Evolutionary conservation across 2,888 invertebrate species (phyloP).

Genomic region (Cyaniris semiargus): DNA sequence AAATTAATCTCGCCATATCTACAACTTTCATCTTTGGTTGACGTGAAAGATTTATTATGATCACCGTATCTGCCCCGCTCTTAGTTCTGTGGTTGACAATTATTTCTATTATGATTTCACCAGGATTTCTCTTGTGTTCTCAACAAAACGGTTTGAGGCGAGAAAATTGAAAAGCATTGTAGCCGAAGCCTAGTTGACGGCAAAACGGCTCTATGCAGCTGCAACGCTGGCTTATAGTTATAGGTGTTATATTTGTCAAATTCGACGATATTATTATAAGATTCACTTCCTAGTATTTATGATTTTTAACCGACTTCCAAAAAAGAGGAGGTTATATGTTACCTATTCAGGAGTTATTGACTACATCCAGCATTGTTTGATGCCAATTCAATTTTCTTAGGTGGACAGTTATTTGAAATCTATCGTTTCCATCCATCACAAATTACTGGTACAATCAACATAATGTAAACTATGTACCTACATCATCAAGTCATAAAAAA

Average conservation of each 20-base stretch:
- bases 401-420: too few relatives aligned
- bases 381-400: too few relatives aligned
- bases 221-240: neutral
- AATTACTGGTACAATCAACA: too few relatives aligned
- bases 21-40: slow-evolving; percentile 12
- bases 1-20: neutral
- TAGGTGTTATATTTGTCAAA: neutral
- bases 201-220: neutral
- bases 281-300: too few relatives aligned
- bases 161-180: slow-evolving; percentile 18
- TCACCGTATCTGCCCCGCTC: neutral
- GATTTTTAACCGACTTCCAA: too few relatives aligned
- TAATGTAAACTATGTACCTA: too few relatives aligned
- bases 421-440: too few relatives aligned
- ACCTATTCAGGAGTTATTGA: too few relatives aligned
- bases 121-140: slow-evolving; percentile 50
- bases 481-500: too few relatives aligned
- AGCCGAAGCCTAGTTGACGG: neutral
- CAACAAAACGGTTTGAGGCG: slow-evolving; percentile 23
- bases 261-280: too few relatives aligned
- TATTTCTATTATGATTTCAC: slow-evolving; percentile 52
- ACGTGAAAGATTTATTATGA: neutral
- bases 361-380: too few relatives aligned
- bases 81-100: slow-evolving; percentile 1
- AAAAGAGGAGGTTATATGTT: too few relatives aligned